These are phyloP conservation scores for Nyctereutes procyonoides DNA, from an alignment of 2,113 vertebrate species.

Conservation along the genomic window DNA sequence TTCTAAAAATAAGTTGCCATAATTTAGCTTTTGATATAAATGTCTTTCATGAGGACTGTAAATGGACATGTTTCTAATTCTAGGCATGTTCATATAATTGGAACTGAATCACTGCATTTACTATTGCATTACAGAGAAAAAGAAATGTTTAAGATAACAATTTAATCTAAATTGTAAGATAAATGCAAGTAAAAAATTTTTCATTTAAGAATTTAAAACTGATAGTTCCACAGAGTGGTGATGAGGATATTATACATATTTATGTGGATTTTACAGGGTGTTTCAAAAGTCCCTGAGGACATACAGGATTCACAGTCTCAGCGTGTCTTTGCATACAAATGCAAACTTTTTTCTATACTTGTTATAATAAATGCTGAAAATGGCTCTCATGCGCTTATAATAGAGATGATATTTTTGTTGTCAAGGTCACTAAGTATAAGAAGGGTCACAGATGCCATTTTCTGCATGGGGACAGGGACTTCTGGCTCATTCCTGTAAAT, in stretches of 20 bases:
- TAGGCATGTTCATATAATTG: constrained; percentile 14
- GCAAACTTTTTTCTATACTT: constrained; percentile 51
- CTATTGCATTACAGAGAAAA: constrained; percentile 51
- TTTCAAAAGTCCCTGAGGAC: constrained; percentile 76
- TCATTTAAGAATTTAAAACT: constrained; percentile 68
- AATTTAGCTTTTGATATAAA: constrained; percentile 35
- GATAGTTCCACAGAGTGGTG: constrained; percentile 28
- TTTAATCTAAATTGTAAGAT: constrained; percentile 73
- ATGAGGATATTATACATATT: constrained; percentile 79
- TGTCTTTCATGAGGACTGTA: constrained; percentile 58
- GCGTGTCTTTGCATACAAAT: constrained; percentile 63
- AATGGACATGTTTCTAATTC: constrained; percentile 59
- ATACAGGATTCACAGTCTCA: constrained; percentile 47
- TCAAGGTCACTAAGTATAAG: constrained; percentile 47
- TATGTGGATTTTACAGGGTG: constrained; percentile 82
- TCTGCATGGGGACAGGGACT: constrained; percentile 73
- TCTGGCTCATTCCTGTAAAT: constrained; percentile 79
- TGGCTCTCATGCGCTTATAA: constrained; percentile 63
- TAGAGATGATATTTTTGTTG: constrained; percentile 46
- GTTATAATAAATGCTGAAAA: constrained; percentile 75
- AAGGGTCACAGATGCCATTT: constrained; percentile 75
- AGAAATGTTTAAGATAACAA: constrained; percentile 61
- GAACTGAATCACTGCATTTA: not conserved
- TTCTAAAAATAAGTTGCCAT: constrained; percentile 60
- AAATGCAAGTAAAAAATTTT: constrained; percentile 72